Evolutionary conservation across 1,140 invertebrate genomes (phyloP).

Genomic region (Formica selysi): DNA sequence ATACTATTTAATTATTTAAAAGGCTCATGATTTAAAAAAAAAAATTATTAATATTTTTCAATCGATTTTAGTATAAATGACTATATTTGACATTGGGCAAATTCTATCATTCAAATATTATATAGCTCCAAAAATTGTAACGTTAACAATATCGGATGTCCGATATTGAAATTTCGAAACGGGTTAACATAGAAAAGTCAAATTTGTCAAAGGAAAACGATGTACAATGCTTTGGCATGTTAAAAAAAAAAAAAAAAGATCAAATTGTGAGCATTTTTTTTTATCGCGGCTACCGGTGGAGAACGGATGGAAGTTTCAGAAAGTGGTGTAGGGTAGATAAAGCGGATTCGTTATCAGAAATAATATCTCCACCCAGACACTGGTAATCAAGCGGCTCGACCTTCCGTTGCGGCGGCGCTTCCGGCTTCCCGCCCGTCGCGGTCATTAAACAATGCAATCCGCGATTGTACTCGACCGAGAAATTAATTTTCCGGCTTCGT

Average conservation of each 20-base stretch:
- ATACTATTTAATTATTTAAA: not conserved
- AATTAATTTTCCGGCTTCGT: slow-evolving; percentile 77
- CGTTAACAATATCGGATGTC: not conserved
- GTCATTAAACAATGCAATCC: slow-evolving; percentile 75
- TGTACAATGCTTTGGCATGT: not conserved
- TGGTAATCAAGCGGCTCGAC: slow-evolving; percentile 70
- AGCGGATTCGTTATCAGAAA: slow-evolving; percentile 66
- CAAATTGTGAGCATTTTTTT: not conserved
- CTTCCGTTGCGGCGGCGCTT: slow-evolving; percentile 64
- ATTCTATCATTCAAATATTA: not conserved
- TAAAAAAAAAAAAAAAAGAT: not conserved
- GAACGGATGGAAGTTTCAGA: slow-evolving; percentile 8
- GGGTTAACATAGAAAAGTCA: slow-evolving; percentile 3
- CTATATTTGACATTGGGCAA: not conserved
- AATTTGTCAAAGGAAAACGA: not conserved
- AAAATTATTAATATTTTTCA: not conserved
- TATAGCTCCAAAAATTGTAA: not conserved
- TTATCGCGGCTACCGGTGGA: not conserved
- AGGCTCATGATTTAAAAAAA: not conserved
- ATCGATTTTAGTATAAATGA: slow-evolving; percentile 7
- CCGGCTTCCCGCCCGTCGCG: slow-evolving; percentile 66
- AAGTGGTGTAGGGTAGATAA: slow-evolving; percentile 51
- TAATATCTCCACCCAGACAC: slow-evolving; percentile 60
- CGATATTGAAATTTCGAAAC: not conserved
- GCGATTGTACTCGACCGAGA: slow-evolving; percentile 71